These are phyloP conservation scores for Anthonomus grandis DNA, from an alignment of 1,140 invertebrate species.

Conservation along the genomic window DNA sequence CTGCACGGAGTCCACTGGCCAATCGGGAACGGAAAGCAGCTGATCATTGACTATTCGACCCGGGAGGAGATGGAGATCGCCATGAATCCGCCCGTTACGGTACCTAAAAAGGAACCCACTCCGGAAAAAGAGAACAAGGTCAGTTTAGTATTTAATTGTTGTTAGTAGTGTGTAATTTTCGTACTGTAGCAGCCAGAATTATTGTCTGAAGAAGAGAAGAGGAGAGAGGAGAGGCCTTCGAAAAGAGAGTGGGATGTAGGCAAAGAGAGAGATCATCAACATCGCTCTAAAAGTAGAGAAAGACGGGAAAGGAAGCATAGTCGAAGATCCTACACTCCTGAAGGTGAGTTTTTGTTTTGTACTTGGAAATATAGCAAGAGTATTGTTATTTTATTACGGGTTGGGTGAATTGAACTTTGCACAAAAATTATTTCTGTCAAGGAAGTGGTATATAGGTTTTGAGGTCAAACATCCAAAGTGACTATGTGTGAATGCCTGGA, in stretches of 20 bases:
- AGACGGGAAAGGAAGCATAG: constrained; percentile 36
- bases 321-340: constrained; percentile 33
- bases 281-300: constrained; percentile 38
- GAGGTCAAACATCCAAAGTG: too few species aligned
- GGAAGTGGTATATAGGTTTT: too few species aligned
- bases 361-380: constrained; percentile 2
- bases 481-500: too few species aligned
- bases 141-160: too few species aligned
- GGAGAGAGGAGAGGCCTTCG: constrained; percentile 41
- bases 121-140: constrained; percentile 44
- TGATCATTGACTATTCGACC: constrained; percentile 88
- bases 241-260: constrained; percentile 89
- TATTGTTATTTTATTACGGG: neutral
- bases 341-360: constrained; percentile 31
- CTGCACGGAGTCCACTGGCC: constrained; percentile 94
- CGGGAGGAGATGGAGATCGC: constrained; percentile 75
- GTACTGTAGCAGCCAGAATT: constrained; percentile 14
- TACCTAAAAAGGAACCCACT: constrained; percentile 32
- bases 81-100: constrained; percentile 51
- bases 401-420: too few species aligned
- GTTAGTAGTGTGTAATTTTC: too few species aligned
- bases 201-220: constrained; percentile 27
- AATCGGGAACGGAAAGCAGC: constrained; percentile 87
- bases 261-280: constrained; percentile 65
- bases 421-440: too few species aligned